Percentiles rank a stretch among this genome's conserved stretches.
These are phyloP conservation scores for Masticophis lateralis DNA, from an alignment of 2,797 vertebrate genomes.

Conservation along the genomic window DNA sequence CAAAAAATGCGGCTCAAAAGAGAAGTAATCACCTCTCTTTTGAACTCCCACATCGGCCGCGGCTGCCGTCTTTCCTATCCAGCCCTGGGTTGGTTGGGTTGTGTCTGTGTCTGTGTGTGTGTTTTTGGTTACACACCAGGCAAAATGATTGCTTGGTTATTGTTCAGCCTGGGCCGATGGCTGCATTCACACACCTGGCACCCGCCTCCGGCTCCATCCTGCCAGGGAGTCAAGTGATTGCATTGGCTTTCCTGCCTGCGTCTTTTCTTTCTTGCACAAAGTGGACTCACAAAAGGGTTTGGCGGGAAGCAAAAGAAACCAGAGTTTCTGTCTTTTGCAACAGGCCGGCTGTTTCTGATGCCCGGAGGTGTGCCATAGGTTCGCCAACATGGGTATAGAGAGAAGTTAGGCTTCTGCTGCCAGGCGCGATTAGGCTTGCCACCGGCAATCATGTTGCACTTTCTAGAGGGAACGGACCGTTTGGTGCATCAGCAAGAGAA, in stretches of 20 bases:
- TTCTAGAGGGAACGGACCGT: neutral
- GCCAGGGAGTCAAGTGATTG: neutral
- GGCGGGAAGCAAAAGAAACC: neutral
- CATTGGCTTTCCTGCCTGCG: neutral
- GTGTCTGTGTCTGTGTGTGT: too few relatives aligned
- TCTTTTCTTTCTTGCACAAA: neutral
- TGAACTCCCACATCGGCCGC: constrained; percentile 30
- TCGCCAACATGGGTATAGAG: too few relatives aligned
- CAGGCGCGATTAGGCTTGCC: neutral
- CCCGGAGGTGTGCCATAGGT: neutral
- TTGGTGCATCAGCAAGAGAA: neutral
- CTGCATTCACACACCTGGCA: neutral
- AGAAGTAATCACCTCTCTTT: constrained; percentile 72
- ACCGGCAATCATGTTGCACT: neutral
- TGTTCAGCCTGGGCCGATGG: neutral
- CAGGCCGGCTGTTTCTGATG: neutral
- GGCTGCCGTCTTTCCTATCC: constrained; percentile 18
- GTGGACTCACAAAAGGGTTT: neutral
- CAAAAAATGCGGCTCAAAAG: constrained; percentile 45
- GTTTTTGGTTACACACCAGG: neutral
- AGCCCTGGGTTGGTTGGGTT: too few relatives aligned
- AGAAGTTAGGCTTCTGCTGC: too few relatives aligned
- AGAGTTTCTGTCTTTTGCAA: neutral
- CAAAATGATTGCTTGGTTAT: neutral
- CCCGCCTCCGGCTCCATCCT: neutral